A percentile compares a stretch with the other conserved stretches of the same genome.
Evolutionary conservation across 2,888 invertebrate species (phyloP).

Genomic region (Cephonodes hylas): DNA sequence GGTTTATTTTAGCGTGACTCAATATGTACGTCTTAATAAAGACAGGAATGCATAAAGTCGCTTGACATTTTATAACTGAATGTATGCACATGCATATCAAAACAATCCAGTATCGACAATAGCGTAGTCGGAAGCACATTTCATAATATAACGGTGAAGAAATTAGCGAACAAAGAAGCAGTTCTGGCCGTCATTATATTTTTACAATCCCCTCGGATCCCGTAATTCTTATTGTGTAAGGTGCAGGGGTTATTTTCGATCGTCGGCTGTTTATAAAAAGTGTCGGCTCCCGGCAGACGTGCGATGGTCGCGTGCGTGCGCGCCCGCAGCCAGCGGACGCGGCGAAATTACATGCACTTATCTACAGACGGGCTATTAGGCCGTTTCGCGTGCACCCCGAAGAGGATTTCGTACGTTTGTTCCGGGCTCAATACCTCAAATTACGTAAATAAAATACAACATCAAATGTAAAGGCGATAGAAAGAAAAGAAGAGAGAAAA

Average conservation of each 20-base stretch:
- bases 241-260: constrained; percentile 41
- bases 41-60: constrained; percentile 13
- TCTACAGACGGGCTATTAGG: constrained; percentile 57
- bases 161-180: constrained; percentile 53
- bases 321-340: constrained; percentile 68
- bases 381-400: constrained; percentile 44
- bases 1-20: too few species aligned
- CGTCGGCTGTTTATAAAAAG: constrained; percentile 29
- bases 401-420: constrained; percentile 18
- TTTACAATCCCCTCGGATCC: constrained; percentile 8
- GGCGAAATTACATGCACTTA: constrained; percentile 74
- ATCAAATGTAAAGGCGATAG: background rate
- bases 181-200: constrained; percentile 45
- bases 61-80: constrained; percentile 25
- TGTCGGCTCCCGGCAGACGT: constrained; percentile 57
- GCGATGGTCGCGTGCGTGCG: constrained; percentile 67
- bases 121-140: constrained; percentile 60
- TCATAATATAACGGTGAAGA: constrained; percentile 65
- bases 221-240: constrained; percentile 25
- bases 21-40: too few species aligned
- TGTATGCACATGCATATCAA: constrained; percentile 34
- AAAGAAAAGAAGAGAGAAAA: background rate
- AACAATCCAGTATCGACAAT: constrained; percentile 32
- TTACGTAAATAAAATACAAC: background rate
- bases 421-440: constrained; percentile 22